Evolutionary conservation across 2,113 vertebrate species (phyloP).

Genomic region (Sus scrofa): T2T-Sscrofa CM000830.6:3539001-3539500

Average conservation of each 20-base stretch:
- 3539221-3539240: not conserved
- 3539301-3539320: accelerated
- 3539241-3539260: accelerated
- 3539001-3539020: not conserved
- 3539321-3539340: accelerated
- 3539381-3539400: too few relatives aligned
- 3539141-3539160: not conserved
- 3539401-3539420: accelerated
- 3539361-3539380: too few relatives aligned
- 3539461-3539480: not conserved
- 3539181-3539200: accelerated
- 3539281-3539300: not conserved
- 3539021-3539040: not conserved
- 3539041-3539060: not conserved
- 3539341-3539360: not conserved
- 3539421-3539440: accelerated
- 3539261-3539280: accelerated
- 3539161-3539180: not conserved
- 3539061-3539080: not conserved
- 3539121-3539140: not conserved
- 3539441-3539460: accelerated
- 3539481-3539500: accelerated
- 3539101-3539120: not conserved
- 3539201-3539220: too few relatives aligned
- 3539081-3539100: not conserved